Evolutionary conservation across 2,113 vertebrate species (phyloP).

Genomic region (Oplegnathus fasciatus): DNA sequence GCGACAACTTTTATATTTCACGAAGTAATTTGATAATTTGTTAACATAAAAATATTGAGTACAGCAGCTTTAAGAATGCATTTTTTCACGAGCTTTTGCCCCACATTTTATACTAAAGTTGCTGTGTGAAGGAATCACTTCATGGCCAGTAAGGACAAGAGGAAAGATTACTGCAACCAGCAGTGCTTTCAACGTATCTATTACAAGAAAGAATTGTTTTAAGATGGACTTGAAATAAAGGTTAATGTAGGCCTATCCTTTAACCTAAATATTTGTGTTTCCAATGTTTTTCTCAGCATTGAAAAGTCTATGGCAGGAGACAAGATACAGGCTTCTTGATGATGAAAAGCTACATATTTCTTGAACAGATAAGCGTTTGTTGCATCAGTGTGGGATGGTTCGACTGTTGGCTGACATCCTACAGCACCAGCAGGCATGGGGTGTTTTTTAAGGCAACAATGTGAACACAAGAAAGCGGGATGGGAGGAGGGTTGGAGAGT

Average conservation of each 20-base stretch:
- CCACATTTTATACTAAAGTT: neutral
- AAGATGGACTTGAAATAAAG: neutral
- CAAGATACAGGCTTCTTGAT: neutral
- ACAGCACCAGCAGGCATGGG: neutral
- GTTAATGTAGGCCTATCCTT: too few species aligned
- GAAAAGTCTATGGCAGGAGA: neutral
- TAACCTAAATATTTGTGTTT: neutral
- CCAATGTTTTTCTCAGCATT: neutral
- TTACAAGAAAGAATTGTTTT: neutral
- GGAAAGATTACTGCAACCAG: neutral
- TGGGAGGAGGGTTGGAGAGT: neutral
- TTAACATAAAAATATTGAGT: too few species aligned
- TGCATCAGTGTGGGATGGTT: conserved; percentile 16
- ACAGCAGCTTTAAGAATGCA: neutral
- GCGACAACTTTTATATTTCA: too few species aligned
- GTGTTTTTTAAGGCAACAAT: conserved; percentile 2
- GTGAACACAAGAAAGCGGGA: conserved; percentile 2
- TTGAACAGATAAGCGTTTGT: neutral
- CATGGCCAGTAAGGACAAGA: neutral
- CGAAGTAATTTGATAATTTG: neutral
- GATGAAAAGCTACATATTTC: conserved; percentile 2
- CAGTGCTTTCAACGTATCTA: neutral
- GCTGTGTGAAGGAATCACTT: neutral
- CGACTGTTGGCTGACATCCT: conserved; percentile 30
- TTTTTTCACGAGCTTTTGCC: neutral